These are phyloP conservation scores for Blera fallax DNA, from an alignment of 2,888 invertebrate genomes.

Conservation along the genomic window DNA sequence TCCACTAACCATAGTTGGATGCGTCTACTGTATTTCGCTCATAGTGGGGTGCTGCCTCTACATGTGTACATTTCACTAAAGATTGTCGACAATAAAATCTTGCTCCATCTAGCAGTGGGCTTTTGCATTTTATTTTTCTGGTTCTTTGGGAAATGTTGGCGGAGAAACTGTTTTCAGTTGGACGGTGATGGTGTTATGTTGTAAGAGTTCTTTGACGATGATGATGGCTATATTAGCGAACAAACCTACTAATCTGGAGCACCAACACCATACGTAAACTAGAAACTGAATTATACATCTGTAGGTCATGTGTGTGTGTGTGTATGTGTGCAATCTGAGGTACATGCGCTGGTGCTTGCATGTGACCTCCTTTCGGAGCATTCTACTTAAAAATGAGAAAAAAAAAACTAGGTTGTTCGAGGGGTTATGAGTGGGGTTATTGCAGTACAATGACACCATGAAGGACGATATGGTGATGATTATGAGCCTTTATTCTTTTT, in stretches of 20 bases:
- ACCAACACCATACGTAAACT: slow-evolving; percentile 50
- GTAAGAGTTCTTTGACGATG: slow-evolving; percentile 49
- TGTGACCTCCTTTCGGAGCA: slow-evolving; percentile 69
- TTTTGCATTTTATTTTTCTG: slow-evolving; percentile 4
- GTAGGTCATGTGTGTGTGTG: background rate
- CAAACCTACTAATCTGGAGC: slow-evolving; percentile 64
- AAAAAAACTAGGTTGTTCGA: slow-evolving; percentile 58
- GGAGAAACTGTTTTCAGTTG: slow-evolving; percentile 47
- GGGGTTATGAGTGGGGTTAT: slow-evolving; percentile 66
- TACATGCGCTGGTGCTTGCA: slow-evolving; percentile 47
- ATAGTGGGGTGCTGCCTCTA: background rate
- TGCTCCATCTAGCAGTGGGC: background rate
- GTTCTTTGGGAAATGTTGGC: slow-evolving; percentile 5
- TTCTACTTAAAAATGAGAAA: slow-evolving; percentile 58
- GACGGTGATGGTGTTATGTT: slow-evolving; percentile 37
- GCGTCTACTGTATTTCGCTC: background rate
- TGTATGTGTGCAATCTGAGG: background rate
- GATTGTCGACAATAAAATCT: slow-evolving; percentile 51
- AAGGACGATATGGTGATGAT: slow-evolving; percentile 58
- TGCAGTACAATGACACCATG: slow-evolving; percentile 71
- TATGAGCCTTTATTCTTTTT: slow-evolving; percentile 17
- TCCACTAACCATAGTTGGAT: slow-evolving; percentile 37
- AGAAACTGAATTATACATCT: slow-evolving; percentile 1
- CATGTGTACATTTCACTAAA: background rate
- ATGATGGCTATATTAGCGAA: slow-evolving; percentile 63